Evolutionary conservation across 1,140 invertebrate species (phyloP).

Genomic region (Cyrtorhinus lividipennis): DNA sequence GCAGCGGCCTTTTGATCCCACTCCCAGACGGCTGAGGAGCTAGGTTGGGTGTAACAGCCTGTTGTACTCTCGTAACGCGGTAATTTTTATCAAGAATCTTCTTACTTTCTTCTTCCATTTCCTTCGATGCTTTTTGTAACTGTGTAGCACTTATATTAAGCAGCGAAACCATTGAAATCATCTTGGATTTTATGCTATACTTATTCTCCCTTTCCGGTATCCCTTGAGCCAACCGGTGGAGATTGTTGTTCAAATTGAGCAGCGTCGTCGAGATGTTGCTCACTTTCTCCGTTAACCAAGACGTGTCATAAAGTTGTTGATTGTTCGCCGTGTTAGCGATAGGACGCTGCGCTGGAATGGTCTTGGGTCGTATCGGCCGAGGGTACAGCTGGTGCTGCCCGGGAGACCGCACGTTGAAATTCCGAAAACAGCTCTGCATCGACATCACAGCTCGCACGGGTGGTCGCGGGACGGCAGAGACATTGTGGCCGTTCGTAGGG

Average conservation of each 20-base stretch:
- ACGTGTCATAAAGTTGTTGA: neutral
- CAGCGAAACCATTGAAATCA: slow-evolving; percentile 10
- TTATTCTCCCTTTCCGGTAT: slow-evolving; percentile 8
- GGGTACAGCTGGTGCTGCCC: no score
- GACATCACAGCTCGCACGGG: neutral
- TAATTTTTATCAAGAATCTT: neutral
- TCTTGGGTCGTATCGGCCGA: neutral
- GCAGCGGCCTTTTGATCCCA: neutral
- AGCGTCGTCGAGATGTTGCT: neutral
- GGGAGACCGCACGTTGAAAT: no score
- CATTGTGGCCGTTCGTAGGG: neutral
- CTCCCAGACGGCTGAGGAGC: neutral
- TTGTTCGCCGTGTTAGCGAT: neutral
- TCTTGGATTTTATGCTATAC: slow-evolving; percentile 9
- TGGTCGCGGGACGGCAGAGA: neutral
- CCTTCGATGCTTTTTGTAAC: slow-evolving; percentile 1
- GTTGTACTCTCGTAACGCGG: neutral
- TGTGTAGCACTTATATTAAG: slow-evolving; percentile 3
- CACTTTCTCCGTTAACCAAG: slow-evolving; percentile 1
- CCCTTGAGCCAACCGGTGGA: neutral
- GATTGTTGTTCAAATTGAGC: neutral
- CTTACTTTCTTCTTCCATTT: slow-evolving; percentile 9
- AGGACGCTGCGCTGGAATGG: neutral
- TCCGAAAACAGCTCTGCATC: neutral
- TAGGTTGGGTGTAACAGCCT: neutral